Evolutionary conservation across 1,140 invertebrate genomes (phyloP).

Genomic region (Proctacanthus coquilletti): DNA sequence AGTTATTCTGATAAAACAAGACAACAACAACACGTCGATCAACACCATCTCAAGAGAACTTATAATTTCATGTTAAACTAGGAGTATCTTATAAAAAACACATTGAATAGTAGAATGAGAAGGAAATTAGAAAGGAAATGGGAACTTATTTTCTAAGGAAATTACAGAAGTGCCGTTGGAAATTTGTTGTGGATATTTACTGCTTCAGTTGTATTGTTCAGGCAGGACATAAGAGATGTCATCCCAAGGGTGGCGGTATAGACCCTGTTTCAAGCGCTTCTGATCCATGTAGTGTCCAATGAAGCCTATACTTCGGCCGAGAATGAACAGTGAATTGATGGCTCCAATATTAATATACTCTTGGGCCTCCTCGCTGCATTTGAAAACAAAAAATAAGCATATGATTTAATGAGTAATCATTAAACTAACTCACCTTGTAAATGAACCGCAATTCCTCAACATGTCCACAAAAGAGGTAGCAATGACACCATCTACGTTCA

Average conservation of each 20-base stretch:
- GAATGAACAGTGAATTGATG: conserved; percentile 95
- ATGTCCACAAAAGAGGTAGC: conserved; percentile 96
- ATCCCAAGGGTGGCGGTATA: conserved; percentile 99
- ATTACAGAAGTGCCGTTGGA: too few species aligned
- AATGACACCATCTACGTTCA: conserved; percentile 98
- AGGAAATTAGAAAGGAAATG: too few species aligned
- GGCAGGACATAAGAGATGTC: conserved; percentile 94
- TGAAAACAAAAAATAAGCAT: conserved; percentile 2
- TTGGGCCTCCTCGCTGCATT: conserved; percentile 81
- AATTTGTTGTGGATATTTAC: not conserved
- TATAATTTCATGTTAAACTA: too few species aligned
- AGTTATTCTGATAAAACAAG: too few species aligned
- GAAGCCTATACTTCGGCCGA: conserved; percentile 96
- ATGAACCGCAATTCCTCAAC: conserved; percentile 78
- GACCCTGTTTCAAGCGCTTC: conserved; percentile 93
- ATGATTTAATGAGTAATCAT: not conserved
- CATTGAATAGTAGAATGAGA: too few species aligned
- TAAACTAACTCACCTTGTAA: conserved; percentile 54
- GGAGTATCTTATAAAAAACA: too few species aligned
- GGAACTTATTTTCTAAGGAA: too few species aligned
- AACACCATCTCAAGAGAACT: too few species aligned
- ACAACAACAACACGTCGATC: too few species aligned
- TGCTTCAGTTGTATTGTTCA: conserved; percentile 13
- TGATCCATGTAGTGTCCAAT: conserved; percentile 99
- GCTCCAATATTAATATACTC: conserved; percentile 97